These are phyloP conservation scores for Phacellophora camtschatica DNA, from an alignment of 30 jellyfish, hydroid and myxozoan genomes.

Conservation along the genomic window DNA sequence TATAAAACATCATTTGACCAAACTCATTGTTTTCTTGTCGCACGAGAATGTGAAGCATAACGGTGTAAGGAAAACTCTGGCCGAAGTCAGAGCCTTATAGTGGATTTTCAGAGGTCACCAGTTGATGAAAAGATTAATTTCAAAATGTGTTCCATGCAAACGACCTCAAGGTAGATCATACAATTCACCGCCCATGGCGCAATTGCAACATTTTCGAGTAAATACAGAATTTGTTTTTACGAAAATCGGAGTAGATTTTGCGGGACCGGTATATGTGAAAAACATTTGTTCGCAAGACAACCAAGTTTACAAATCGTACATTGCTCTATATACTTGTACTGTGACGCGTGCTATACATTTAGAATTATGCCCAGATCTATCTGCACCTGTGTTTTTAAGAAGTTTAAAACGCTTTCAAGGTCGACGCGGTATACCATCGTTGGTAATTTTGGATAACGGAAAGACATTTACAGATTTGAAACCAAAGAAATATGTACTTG, in stretches of 20 bases:
- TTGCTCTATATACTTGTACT: constrained; percentile 11
- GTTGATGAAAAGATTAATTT: not conserved
- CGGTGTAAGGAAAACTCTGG: not conserved
- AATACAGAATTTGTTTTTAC: constrained; percentile 13
- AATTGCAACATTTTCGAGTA: constrained; percentile 7
- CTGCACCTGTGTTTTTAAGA: not conserved
- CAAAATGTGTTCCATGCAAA: not conserved
- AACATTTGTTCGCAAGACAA: not conserved
- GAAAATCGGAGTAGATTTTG: constrained; percentile 25
- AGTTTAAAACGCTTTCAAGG: constrained; percentile 8
- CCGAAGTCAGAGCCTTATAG: not conserved
- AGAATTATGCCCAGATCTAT: not conserved
- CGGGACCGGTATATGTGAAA: constrained; percentile 39
- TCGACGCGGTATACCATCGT: constrained; percentile 15
- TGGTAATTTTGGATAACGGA: constrained; percentile 5
- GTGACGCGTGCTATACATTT: not conserved
- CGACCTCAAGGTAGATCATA: constrained; percentile 13
- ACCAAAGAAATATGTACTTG: not conserved
- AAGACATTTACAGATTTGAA: not conserved
- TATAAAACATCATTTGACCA: not conserved
- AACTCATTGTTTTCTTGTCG: not conserved
- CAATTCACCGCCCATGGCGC: constrained; percentile 10
- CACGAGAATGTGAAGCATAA: not conserved
- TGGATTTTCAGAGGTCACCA: not conserved
- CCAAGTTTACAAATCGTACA: not conserved